Evolutionary conservation across 92 coral and sea anemone genomes (phyloP), one percentile per base, ranked within the genome.

Genomic region (Chrysogorgia sp.): DNA sequence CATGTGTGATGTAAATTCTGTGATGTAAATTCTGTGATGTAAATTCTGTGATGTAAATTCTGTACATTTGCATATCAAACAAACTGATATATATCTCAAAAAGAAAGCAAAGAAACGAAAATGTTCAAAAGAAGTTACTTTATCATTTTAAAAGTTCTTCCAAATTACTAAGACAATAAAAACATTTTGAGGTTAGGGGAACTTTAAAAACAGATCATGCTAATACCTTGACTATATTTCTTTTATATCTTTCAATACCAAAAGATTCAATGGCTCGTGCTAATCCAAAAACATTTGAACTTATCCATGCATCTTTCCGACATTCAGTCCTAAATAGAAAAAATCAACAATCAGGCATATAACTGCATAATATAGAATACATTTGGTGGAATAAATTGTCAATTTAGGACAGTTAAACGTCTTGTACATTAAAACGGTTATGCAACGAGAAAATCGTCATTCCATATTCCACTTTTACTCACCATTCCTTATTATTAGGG

Each of bases 201-300:
- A n/a, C n/a, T n/a, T n/a, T n/a, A n/a, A n/a, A n/a, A n/a, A n/a
- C n/a, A n/a, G n/a, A n/a, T n/a, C n/a, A n/a, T n/a, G n/a, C n/a
- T n/a, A 23, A 25, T 77, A 93, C 97, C 97, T 86, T 90, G 24
- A 69, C 49, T 7, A 86, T 84, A 90, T 93, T 93, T 79, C 74
- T 66, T 74, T 93, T 93, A 80, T 93, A 93, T 86, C 97, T 86
- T 86, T 93, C 96, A 50, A 93, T 55, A 13, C 97, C 97, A 88
- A 91, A 93, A 61, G 90, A 83, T 86, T 93, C 97, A 31, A 93
- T 80, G 45, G 93, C 90, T 82, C 97, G 85, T 21, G 97, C 92
- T 66, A 93, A 84, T 19, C 96, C 97, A 90, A 80, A 93, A n/a
- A 93, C 90, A 77, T 84, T 88, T 22, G 93, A 86, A 0, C 91